Percentiles rank a stretch among this genome's conserved stretches.
Conservation (phyloP, 2,113 vertebrate species). For the Todiramphus saurophagus region DNA sequence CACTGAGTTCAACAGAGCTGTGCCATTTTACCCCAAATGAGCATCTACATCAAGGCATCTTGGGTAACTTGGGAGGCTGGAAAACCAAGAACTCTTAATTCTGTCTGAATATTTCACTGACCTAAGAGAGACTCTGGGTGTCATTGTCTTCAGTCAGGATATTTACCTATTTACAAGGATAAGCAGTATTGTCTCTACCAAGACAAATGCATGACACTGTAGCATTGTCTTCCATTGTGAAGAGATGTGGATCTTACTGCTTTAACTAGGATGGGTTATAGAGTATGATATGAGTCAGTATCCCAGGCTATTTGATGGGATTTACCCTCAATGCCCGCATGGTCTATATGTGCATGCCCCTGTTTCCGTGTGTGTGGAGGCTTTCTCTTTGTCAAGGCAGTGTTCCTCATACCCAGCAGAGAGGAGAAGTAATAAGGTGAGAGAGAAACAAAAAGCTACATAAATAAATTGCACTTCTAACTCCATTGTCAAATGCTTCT, state of each 20-base stretch:
- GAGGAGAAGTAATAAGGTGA: not conserved
- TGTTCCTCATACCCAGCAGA: accelerated
- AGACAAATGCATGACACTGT: not conserved
- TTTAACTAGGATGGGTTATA: not conserved
- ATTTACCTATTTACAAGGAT: not conserved
- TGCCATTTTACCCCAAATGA: not conserved
- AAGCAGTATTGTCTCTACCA: not conserved
- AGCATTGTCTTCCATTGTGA: not conserved
- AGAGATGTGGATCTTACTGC: accelerated
- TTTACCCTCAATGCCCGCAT: too few species aligned
- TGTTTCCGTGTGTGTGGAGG: not conserved
- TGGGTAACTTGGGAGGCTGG: not conserved
- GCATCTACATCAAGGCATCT: not conserved
- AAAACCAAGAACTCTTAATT: not conserved
- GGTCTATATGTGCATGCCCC: accelerated
- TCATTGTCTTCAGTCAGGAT: not conserved
- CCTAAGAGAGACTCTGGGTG: not conserved
- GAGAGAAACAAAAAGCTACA: not conserved
- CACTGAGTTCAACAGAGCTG: not conserved
- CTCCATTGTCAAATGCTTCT: not conserved
- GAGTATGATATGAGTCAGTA: too few species aligned
- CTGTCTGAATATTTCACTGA: not conserved
- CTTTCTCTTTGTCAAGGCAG: not conserved
- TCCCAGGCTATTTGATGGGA: not conserved
- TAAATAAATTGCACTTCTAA: not conserved